Conservation (phyloP, 2,888 invertebrate genomes). For the Drosophila percnosoma region DNA sequence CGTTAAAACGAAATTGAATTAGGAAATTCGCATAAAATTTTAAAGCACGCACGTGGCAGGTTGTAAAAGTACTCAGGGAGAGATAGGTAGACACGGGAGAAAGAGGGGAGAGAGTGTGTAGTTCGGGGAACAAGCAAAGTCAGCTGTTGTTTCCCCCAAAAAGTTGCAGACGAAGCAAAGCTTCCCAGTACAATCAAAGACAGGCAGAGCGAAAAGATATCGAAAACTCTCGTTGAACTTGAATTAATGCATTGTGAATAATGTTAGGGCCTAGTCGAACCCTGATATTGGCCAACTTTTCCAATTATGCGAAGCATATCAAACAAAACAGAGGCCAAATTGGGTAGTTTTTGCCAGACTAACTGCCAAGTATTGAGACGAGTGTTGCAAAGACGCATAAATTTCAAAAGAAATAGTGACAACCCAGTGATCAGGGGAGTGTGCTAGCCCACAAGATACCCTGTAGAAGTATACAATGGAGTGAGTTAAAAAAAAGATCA, state of each 20-base stretch:
- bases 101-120: background rate
- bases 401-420: conserved; percentile 40
- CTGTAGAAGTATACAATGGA: background rate
- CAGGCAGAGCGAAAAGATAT: conserved; percentile 23
- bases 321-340: conserved; percentile 7
- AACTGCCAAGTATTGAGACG: background rate
- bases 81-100: background rate
- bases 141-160: background rate
- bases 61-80: conserved; percentile 21
- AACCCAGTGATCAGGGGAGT: background rate
- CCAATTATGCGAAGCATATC: conserved; percentile 63
- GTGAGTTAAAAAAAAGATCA: background rate
- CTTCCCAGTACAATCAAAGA: conserved; percentile 28
- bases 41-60: conserved; percentile 49
- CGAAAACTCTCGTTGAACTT: conserved; percentile 28
- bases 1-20: conserved; percentile 69
- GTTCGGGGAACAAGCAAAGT: background rate
- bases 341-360: conserved; percentile 4
- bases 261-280: conserved; percentile 25
- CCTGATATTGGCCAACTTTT: conserved; percentile 54
- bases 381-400: conserved; percentile 68
- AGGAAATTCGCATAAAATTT: conserved; percentile 67
- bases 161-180: background rate
- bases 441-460: background rate
- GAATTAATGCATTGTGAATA: conserved; percentile 39